Evolutionary conservation across 1,140 invertebrate species (phyloP).

Genomic region (Phymastichus coffea): DNA sequence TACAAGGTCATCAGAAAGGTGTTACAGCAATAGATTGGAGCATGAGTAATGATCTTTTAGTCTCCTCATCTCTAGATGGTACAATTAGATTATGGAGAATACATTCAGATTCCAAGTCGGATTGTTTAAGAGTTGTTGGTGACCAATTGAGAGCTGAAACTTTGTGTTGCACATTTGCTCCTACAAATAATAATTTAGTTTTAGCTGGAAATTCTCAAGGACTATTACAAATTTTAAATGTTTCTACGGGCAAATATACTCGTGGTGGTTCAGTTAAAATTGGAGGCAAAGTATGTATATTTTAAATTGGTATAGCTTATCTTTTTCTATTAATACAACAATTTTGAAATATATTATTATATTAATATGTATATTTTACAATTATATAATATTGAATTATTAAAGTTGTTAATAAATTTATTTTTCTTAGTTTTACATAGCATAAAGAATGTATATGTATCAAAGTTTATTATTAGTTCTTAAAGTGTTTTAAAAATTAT

Average conservation of each 20-base stretch:
- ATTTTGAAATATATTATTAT: neutral
- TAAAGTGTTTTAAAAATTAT: too few relatives aligned
- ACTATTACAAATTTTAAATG: constrained; percentile 77
- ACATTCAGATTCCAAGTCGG: constrained; percentile 35
- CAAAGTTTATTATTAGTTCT: too few relatives aligned
- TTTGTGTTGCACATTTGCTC: constrained; percentile 78
- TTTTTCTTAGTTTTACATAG: neutral
- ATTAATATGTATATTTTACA: neutral
- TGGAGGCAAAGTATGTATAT: constrained; percentile 64
- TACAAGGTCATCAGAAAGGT: constrained; percentile 74
- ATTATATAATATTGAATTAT: neutral
- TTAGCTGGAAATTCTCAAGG: constrained; percentile 78
- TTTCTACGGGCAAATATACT: constrained; percentile 83
- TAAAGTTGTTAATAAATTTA: too few relatives aligned
- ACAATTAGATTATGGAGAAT: constrained; percentile 77
- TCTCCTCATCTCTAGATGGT: constrained; percentile 75
- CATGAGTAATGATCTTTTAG: constrained; percentile 79
- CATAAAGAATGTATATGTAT: constrained; percentile 5
- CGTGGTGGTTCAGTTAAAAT: constrained; percentile 73
- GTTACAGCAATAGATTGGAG: constrained; percentile 86
- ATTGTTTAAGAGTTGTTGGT: constrained; percentile 66
- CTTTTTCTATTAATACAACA: neutral
- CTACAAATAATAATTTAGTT: constrained; percentile 86
- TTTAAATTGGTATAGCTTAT: too few relatives aligned
- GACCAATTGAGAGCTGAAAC: constrained; percentile 68